Percentiles rank a stretch among this genome's conserved stretches.
phyloP scores from a whole-genome alignment of 2,888 invertebrate species.

The Polymixis lichenea region DNA sequence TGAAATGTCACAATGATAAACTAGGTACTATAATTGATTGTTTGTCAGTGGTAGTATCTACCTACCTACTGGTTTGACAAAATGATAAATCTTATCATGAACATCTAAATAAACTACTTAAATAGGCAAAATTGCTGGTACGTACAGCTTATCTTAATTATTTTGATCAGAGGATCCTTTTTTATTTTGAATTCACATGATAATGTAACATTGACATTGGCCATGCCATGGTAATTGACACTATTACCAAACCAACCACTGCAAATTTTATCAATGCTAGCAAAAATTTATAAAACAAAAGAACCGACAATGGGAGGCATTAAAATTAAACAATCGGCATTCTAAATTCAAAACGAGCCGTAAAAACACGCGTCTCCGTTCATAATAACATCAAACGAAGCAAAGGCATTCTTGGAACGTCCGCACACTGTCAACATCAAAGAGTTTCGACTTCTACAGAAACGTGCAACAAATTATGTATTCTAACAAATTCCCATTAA shows the following conservation, averaged over 20 bases:
- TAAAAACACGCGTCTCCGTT: constrained; percentile 67
- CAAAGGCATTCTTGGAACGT: constrained; percentile 66
- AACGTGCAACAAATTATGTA: constrained; percentile 73
- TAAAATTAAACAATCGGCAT: constrained; percentile 58
- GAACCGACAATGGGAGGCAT: constrained; percentile 4
- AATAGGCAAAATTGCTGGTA: neutral
- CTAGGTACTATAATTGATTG: neutral
- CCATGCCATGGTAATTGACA: neutral
- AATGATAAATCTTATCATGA: constrained; percentile 3
- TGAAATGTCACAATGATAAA: neutral
- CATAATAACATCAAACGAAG: constrained; percentile 72
- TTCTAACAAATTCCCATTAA: constrained; percentile 82
- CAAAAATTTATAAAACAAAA: constrained; percentile 1
- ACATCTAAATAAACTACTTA: constrained; percentile 5
- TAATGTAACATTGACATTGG: neutral
- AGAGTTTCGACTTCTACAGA: constrained; percentile 67
- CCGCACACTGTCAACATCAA: constrained; percentile 71
- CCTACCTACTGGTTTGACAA: neutral
- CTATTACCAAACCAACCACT: neutral
- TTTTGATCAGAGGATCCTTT: neutral
- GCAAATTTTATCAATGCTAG: neutral
- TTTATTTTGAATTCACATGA: neutral
- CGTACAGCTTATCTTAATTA: neutral
- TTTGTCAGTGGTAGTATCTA: neutral
- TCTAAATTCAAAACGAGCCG: constrained; percentile 62